Base-by-base conservation (phyloP, 2,888 invertebrate species). In the Frankliniella fusca region DNA sequence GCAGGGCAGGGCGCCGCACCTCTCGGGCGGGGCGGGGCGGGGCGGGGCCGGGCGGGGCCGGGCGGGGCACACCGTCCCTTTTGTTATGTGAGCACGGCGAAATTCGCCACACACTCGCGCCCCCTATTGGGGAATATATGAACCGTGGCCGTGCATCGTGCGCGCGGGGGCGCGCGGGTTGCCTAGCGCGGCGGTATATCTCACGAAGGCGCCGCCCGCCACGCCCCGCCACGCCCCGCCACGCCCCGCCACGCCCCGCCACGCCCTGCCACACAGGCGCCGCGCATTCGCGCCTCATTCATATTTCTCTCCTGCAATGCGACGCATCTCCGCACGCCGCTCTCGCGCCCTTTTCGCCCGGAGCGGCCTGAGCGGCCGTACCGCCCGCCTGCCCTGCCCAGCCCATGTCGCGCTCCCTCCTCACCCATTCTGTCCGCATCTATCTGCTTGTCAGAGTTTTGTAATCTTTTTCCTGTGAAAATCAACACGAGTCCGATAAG, bases 21-120 rank as follows among this genome's bases (percentile, higher is more conserved):
- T 18, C 54, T 54, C 54, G 18, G 54, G 15, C 54, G 15, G 54
- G 54, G 15, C 54, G 15, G 2, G 54, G 15, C 54, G 15, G 54
- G 54, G 5, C 54, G 15, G 15, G 3, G 12, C 54, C 54, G 61
- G n/a, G 38, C 18, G 61, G 61, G 61, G 61, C 61, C 2, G 54
- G 54, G 15, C 54, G 15, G 38, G 38, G 38, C 38, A 2, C 54
- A 11, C 54, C 54, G 23, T 11, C 70, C 70, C 70, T 70, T 70
- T 70, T 70, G 70, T 70, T 70, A 70, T 70, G 70, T 23, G 70
- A 8, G 70, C 70, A 70, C 70, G 70, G 54, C 18, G 54, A 18
- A 70, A 70, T 70, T 70, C n/a, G 70, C 70, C 70, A 70, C 70
- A 70, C 70, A n/a, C 70, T 70, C 23, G 70, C 70, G 70, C 23